Base-by-base conservation (phyloP, 1,140 invertebrate genomes). In the Acromyrmex charruanus region DNA sequence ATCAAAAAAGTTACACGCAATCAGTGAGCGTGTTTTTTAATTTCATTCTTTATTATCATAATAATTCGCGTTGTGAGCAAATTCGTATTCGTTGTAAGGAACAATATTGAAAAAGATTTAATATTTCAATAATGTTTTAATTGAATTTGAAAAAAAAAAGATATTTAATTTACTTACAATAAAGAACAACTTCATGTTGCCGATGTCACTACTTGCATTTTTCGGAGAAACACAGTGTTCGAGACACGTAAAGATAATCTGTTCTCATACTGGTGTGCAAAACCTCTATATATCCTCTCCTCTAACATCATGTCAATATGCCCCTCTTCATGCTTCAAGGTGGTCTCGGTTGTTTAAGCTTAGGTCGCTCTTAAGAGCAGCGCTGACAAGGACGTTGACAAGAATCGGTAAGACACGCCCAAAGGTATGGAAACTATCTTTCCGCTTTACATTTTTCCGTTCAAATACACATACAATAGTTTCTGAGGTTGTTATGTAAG, bases 311-410 rank as follows among this genome's bases (percentile, higher is more conserved):
- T 71, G 69, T 74, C 80, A 28, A 53, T 25, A 59, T 81, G 28
- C 88, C 89, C 89, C 89, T 89, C 85, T 88, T 89, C 59, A 10
- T 84, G 0, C 21, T 89, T 61, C 55, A 71, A 53, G 35, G n/a
- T 58, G 18, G 59, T 65, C 77, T 79, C 25, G 49, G 72, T 90
- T 90, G 86, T 86, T 90, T 72, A 77, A 90, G 77, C 80, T 77
- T 74, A 65, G 74, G 75, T 72, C 80, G 72, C 87, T 65, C 68
- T 59, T 87, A 71, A 51, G 39, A 77, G 81, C 63, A 51, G 79
- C 71, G 89, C 85, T 90, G 89, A 90, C 89, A 91, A 91, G 89
- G 89, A 58, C 89, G 49, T 39, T 28, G 72, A 84, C 74, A 85
- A 88, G 87, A 82, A 88, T 55, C 77, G 35, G 44, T 28, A 39